phyloP scores from a whole-genome alignment of 2,888 invertebrate genomes.

The Glaucopsyche alexis region DNA sequence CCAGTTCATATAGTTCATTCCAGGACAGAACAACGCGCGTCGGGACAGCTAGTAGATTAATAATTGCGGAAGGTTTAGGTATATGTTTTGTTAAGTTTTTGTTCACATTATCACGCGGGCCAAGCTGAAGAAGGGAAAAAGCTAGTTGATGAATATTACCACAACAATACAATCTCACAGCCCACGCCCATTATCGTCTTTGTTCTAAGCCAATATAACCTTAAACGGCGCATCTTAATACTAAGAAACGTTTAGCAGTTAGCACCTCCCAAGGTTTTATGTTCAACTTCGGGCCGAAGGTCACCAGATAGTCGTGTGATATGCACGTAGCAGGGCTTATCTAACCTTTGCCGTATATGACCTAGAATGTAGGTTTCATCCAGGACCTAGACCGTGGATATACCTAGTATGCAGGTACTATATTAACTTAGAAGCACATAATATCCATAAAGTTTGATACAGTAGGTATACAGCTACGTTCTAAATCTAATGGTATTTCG shows the following conservation, averaged over 20 bases:
- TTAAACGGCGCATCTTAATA: constrained; percentile 26
- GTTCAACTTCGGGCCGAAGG: constrained; percentile 1
- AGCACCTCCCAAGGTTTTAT: constrained; percentile 10
- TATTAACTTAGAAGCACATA: not conserved
- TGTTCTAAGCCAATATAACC: constrained; percentile 29
- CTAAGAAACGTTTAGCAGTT: constrained; percentile 24
- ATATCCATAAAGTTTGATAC: too few relatives aligned
- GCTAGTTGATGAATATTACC: not conserved
- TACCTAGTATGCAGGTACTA: not conserved
- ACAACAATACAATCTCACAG: not conserved
- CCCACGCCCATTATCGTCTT: constrained; percentile 24
- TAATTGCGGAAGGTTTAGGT: too few relatives aligned
- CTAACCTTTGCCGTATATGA: constrained; percentile 4
- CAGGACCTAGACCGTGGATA: not conserved
- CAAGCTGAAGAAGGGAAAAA: too few relatives aligned
- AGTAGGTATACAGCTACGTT: too few relatives aligned
- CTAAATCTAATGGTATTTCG: too few relatives aligned
- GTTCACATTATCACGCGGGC: too few relatives aligned
- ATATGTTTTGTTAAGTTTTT: too few relatives aligned
- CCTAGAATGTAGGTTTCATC: constrained; percentile 1
- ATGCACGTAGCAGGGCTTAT: not conserved
- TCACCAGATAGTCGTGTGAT: not conserved
- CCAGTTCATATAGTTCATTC: too few relatives aligned
- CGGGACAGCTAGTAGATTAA: too few relatives aligned
- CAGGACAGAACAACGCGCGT: too few relatives aligned